phyloP scores from a whole-genome alignment of 2,113 vertebrate species.

The Dipodomys stephensi region DNA sequence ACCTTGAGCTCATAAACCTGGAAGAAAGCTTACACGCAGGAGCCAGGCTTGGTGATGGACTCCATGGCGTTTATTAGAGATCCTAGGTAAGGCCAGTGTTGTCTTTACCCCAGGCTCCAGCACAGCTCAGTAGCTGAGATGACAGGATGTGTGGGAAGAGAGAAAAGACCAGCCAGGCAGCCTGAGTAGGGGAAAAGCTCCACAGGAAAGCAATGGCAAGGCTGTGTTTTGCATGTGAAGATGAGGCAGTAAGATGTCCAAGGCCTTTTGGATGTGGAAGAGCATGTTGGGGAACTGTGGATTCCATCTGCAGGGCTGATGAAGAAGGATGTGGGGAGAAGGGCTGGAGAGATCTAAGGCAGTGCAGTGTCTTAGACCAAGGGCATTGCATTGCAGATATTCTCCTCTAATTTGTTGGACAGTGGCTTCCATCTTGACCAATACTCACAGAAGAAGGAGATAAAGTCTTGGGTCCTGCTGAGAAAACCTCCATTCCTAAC shows the following conservation, averaged over 20 bases:
- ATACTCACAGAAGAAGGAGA: background rate
- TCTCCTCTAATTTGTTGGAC: background rate
- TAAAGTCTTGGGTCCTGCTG: background rate
- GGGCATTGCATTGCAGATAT: no score
- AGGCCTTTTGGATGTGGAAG: background rate
- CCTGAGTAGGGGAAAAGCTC: background rate
- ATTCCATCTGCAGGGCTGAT: background rate
- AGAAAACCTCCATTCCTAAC: background rate
- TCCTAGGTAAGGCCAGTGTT: background rate
- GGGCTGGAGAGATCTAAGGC: background rate
- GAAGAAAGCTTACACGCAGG: background rate
- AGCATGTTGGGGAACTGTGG: background rate
- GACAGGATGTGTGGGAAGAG: background rate
- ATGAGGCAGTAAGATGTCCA: background rate
- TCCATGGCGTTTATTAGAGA: background rate
- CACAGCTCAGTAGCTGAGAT: background rate
- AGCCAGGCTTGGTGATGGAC: background rate
- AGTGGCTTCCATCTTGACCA: background rate
- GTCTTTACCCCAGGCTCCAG: background rate
- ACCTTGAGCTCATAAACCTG: slow-evolving; percentile 35
- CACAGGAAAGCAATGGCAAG: background rate
- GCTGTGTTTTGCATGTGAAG: background rate
- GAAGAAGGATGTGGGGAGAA: no score
- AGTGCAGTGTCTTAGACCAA: no score
- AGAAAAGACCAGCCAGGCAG: background rate